A percentile compares a stretch with the other conserved stretches of the same genome.
These are phyloP conservation scores for Heloderma charlesbogerti DNA, from an alignment of 2,113 vertebrate species.

Conservation along the genomic window DNA sequence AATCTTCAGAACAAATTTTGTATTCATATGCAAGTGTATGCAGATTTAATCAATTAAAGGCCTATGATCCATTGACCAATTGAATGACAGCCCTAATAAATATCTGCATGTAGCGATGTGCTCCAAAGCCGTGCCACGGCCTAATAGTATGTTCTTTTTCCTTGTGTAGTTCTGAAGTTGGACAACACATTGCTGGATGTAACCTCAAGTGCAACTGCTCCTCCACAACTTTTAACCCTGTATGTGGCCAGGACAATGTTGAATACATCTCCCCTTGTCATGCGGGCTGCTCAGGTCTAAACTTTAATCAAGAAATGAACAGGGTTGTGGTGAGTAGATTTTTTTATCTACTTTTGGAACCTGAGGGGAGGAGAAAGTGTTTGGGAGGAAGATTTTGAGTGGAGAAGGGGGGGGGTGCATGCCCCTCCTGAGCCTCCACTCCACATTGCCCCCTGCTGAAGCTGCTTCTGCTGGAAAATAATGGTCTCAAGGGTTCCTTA, in stretches of 20 bases:
- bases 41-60: neutral
- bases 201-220: slow-evolving; percentile 77
- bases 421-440: neutral
- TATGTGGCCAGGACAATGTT: slow-evolving; percentile 79
- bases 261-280: slow-evolving; percentile 88
- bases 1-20: neutral
- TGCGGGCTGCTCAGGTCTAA: slow-evolving; percentile 74
- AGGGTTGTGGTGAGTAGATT: slow-evolving; percentile 55
- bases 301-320: rapidly evolving
- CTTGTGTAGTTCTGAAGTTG: neutral
- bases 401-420: neutral
- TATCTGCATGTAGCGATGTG: no score
- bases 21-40: neutral
- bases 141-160: neutral
- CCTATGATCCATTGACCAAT: neutral
- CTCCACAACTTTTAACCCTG: slow-evolving; percentile 79
- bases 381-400: no score
- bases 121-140: neutral
- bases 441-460: neutral
- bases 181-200: slow-evolving; percentile 40
- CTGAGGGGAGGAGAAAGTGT: neutral
- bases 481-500: neutral
- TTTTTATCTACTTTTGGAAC: neutral
- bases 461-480: neutral
- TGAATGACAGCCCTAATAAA: neutral